These are phyloP conservation scores for Globodera rostochiensis DNA, from an alignment of 1,140 invertebrate genomes.

Conservation along the genomic window DNA sequence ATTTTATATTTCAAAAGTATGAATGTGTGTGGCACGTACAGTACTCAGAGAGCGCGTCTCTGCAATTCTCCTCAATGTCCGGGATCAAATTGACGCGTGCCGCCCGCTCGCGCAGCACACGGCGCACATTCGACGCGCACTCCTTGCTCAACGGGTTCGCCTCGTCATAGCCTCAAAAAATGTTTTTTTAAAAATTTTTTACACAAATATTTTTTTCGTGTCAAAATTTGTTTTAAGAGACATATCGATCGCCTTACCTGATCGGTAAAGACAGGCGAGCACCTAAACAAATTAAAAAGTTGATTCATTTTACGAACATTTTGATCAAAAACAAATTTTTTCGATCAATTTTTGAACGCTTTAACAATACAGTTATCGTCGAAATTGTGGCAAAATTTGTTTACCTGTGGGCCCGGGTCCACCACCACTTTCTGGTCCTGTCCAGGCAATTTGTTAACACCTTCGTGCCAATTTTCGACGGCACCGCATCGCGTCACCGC, in stretches of 20 bases:
- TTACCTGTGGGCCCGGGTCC: constrained; percentile 51
- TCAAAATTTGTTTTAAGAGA: too few relatives aligned
- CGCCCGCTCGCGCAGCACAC: constrained; percentile 88
- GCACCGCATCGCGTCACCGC: constrained; percentile 77
- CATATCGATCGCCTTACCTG: constrained; percentile 59
- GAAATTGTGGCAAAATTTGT: constrained; percentile 32
- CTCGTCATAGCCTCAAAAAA: constrained; percentile 69
- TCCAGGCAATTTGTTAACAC: constrained; percentile 4
- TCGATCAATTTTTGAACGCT: constrained; percentile 59
- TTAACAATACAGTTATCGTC: too few relatives aligned
- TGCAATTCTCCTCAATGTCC: constrained; percentile 85
- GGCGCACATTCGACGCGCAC: constrained; percentile 77
- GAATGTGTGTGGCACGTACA: constrained; percentile 71
- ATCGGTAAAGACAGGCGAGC: constrained; percentile 84
- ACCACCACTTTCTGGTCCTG: constrained; percentile 35
- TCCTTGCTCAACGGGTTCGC: constrained; percentile 68
- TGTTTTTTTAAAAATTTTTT: too few relatives aligned
- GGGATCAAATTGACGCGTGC: constrained; percentile 88
- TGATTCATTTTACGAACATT: constrained; percentile 59
- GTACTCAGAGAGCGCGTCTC: constrained; percentile 79
- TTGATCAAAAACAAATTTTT: constrained; percentile 71
- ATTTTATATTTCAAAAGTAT: too few relatives aligned
- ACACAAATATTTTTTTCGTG: too few relatives aligned
- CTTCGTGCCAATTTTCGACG: constrained; percentile 75
- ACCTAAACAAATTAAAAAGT: constrained; percentile 71